Evolutionary conservation across 2,797 vertebrate genomes (phyloP).

Genomic region (Salmo trutta): DNA sequence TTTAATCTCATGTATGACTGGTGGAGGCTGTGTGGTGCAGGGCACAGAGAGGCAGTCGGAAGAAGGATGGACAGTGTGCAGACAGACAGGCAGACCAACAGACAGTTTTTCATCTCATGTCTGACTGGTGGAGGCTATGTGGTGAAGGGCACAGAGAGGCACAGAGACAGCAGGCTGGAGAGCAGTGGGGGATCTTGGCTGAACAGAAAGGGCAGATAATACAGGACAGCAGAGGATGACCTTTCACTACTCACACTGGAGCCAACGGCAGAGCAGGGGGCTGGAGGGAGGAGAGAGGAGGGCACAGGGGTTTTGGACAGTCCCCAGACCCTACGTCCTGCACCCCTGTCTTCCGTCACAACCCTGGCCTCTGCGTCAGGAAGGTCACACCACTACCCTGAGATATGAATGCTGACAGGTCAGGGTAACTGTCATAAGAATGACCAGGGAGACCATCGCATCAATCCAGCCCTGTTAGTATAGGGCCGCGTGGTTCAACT

Average conservation of each 20-base stretch:
- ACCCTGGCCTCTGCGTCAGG: not conserved
- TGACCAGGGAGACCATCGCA: conserved; percentile 2
- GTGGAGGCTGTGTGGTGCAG: not conserved
- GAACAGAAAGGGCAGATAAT: conserved; percentile 60
- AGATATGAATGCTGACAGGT: conserved; percentile 31
- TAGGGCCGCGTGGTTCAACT: not conserved
- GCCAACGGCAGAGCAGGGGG: conserved; percentile 47
- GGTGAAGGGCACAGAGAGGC: not conserved
- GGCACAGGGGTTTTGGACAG: conserved; percentile 42
- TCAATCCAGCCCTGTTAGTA: not conserved
- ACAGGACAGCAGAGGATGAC: conserved; percentile 56
- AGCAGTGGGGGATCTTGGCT: conserved; percentile 62
- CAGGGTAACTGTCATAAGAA: conserved; percentile 27
- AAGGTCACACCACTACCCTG: not conserved
- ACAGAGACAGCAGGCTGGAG: conserved; percentile 46
- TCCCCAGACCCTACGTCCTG: conserved; percentile 37
- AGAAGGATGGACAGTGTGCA: not conserved
- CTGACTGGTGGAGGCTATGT: not conserved
- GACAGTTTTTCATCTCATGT: conserved; percentile 30
- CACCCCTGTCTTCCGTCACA: conserved; percentile 21
- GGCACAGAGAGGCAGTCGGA: conserved; percentile 12
- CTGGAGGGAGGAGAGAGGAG: conserved; percentile 24
- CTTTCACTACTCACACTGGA: conserved; percentile 60
- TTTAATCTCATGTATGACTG: conserved; percentile 28
- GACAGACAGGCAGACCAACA: conserved; percentile 7